phyloP scores from a whole-genome alignment of 2,888 invertebrate genomes.

The Phyto melanocephala region DNA sequence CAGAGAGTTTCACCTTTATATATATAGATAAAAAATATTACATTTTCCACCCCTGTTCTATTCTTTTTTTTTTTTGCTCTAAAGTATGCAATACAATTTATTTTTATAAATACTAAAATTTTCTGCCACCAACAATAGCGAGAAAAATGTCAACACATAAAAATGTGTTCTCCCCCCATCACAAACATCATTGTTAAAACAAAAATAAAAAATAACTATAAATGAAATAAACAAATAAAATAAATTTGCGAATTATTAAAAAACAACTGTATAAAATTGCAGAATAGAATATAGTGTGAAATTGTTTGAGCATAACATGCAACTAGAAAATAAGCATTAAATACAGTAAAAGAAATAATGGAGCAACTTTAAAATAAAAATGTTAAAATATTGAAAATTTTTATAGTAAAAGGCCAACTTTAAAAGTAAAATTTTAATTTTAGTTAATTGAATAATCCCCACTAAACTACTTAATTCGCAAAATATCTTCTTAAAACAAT shows the following conservation, averaged over 20 bases:
- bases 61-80: background rate
- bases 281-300: slow-evolving; percentile 40
- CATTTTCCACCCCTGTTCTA: background rate
- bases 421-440: too few species aligned
- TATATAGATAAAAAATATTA: too few species aligned
- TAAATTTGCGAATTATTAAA: slow-evolving; percentile 50
- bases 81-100: slow-evolving; percentile 45
- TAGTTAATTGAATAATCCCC: too few species aligned
- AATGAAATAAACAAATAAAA: slow-evolving; percentile 44
- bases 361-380: too few species aligned
- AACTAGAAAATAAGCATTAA: slow-evolving; percentile 5
- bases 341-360: slow-evolving; percentile 6
- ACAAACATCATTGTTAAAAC: background rate
- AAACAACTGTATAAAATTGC: slow-evolving; percentile 43
- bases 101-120: slow-evolving; percentile 34
- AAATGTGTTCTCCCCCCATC: slow-evolving; percentile 7
- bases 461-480: too few species aligned
- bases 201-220: background rate
- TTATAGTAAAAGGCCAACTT: too few species aligned
- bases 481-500: background rate
- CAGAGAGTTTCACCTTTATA: too few species aligned
- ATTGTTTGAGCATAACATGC: background rate
- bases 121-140: slow-evolving; percentile 21
- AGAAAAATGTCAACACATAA: slow-evolving; percentile 31
- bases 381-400: too few species aligned